Conservation (phyloP, 1,140 invertebrate species). For the Drosophila rhopaloa region DNA sequence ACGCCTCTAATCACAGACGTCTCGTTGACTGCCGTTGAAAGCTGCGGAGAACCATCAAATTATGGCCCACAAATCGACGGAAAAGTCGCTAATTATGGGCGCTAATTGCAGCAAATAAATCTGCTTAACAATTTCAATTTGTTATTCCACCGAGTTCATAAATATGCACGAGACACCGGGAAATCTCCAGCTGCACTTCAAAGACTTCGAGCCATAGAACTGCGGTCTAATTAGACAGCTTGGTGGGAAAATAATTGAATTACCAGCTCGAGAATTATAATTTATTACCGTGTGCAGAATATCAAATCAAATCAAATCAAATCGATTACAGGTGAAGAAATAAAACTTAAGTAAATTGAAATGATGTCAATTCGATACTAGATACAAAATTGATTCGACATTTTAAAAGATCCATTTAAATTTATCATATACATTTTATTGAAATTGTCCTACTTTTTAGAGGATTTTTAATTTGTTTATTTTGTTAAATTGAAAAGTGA, state of each 20-base stretch:
- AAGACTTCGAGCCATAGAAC: constrained; percentile 27
- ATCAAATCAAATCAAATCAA: too few species aligned
- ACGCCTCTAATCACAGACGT: constrained; percentile 51
- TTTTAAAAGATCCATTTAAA: too few species aligned
- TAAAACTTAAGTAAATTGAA: neutral
- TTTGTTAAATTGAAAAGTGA: too few species aligned
- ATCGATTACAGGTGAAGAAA: constrained; percentile 49
- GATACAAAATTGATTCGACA: too few species aligned
- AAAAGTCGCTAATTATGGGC: constrained; percentile 64
- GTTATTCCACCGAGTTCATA: constrained; percentile 62
- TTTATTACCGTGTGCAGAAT: constrained; percentile 66
- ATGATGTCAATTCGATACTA: too few species aligned
- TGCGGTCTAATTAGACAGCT: constrained; percentile 64
- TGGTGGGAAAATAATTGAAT: constrained; percentile 22
- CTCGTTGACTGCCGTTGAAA: constrained; percentile 36
- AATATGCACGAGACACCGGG: constrained; percentile 61
- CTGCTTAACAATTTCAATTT: constrained; percentile 74
- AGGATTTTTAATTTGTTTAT: too few species aligned
- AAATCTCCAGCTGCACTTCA: constrained; percentile 29
- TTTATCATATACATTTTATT: too few species aligned
- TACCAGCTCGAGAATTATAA: constrained; percentile 52
- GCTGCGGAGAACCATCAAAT: constrained; percentile 46
- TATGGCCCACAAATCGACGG: constrained; percentile 61
- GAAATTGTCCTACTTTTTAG: too few species aligned
- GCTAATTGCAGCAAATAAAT: constrained; percentile 76